phyloP scores from a whole-genome alignment of 2,113 vertebrate genomes.

The Strigops habroptila region DNA sequence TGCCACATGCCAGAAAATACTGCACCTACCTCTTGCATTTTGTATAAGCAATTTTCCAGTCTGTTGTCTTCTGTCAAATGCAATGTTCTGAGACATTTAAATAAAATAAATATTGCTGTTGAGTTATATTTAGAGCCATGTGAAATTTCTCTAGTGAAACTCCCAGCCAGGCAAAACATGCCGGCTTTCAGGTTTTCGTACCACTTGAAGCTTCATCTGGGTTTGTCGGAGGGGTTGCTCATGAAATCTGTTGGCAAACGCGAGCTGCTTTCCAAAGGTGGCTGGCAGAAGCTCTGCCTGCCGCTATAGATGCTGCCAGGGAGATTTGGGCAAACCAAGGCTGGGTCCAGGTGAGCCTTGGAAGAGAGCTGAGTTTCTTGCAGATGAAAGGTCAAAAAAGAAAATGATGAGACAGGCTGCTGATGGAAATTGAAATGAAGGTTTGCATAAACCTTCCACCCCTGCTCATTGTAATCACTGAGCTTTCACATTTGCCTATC shows the following conservation, averaged over 20 bases:
- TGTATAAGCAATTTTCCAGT: constrained; percentile 70
- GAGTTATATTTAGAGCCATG: constrained; percentile 56
- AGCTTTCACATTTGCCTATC: not conserved
- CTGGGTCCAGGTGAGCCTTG: not conserved
- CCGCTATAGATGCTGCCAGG: accelerated
- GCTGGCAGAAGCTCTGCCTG: not conserved
- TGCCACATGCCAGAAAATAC: constrained; percentile 48
- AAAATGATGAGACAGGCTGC: not conserved
- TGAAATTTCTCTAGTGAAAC: constrained; percentile 48
- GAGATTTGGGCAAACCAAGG: not conserved
- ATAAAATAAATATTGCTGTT: constrained; percentile 66
- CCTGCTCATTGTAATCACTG: not conserved
- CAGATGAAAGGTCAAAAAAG: not conserved
- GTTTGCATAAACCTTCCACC: not conserved
- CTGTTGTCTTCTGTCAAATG: constrained; percentile 69
- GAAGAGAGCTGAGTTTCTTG: not conserved
- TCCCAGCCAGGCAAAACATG: constrained; percentile 41
- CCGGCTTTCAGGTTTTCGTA: not conserved
- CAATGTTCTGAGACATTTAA: constrained; percentile 70
- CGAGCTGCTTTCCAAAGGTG: not conserved
- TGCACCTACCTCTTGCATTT: constrained; percentile 59
- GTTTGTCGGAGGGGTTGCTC: not conserved
- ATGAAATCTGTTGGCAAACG: not conserved
- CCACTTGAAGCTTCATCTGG: not conserved
- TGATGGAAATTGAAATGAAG: not conserved